Evolutionary conservation across 2,113 vertebrate genomes (phyloP).

Genomic region (Centropristis striata): DNA sequence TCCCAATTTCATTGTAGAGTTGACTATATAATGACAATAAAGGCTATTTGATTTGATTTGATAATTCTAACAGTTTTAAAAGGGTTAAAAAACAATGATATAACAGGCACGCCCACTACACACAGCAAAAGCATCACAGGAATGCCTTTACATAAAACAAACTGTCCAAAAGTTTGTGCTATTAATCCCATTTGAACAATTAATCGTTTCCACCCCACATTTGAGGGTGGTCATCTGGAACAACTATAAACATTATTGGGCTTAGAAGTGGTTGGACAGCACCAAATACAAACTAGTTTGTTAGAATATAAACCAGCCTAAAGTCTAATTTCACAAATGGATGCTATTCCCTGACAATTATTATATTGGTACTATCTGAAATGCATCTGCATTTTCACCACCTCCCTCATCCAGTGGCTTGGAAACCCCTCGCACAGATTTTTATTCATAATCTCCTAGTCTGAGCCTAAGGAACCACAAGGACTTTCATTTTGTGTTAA

Average conservation of each 20-base stretch:
- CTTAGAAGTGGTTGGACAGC: background rate
- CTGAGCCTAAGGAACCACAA: too few relatives aligned
- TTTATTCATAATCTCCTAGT: too few relatives aligned
- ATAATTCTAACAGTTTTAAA: background rate
- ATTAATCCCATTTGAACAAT: background rate
- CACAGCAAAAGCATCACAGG: slow-evolving; percentile 1
- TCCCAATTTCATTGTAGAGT: too few relatives aligned
- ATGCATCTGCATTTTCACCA: too few relatives aligned
- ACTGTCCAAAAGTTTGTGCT: background rate
- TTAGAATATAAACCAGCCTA: background rate
- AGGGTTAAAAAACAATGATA: too few relatives aligned
- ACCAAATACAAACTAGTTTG: background rate
- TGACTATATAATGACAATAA: too few relatives aligned
- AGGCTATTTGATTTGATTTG: too few relatives aligned
- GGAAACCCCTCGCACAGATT: too few relatives aligned
- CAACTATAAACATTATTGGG: background rate
- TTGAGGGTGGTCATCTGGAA: background rate
- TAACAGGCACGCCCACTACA: background rate
- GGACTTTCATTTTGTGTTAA: too few relatives aligned
- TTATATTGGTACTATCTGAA: background rate
- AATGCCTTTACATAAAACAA: background rate
- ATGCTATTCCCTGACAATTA: background rate
- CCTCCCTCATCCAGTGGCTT: too few relatives aligned
- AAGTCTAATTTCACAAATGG: background rate
- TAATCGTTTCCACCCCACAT: background rate